Base-by-base conservation (phyloP, 2,797 vertebrate species). In the Molothrus aeneus region DNA sequence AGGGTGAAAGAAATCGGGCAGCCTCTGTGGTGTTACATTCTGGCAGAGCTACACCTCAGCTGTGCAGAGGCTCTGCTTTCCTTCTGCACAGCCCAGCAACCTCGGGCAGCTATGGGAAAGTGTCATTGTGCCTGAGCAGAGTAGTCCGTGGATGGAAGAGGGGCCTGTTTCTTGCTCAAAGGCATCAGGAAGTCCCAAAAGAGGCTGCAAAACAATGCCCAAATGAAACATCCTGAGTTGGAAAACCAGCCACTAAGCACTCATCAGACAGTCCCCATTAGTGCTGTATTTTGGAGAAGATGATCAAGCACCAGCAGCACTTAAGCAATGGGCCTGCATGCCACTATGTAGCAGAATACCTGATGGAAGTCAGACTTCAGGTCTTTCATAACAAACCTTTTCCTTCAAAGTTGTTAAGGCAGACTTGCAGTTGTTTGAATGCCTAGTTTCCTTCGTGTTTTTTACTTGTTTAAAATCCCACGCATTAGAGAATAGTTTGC, bases 101-200 rank as follows among this genome's bases (percentile, higher is more conserved):
- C 25, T 45, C 28, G 17, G 48, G 19, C n/a, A 48, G 43, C 60
- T n/a, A 1, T 15, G 8, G 73, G n/a, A 24, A 36, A 5, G 5
- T 0, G 2, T 68, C 65, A 8, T 1, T 16, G 26, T 42, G 14
- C 26, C 63, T 28, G 51, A 48, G 48, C 70, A 25, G 0, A 9
- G 12, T 26, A 22, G 1, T 12, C 2, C 8, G 3, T 15, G 18
- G 14, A 6, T 40, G 42, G 40, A 50, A 56, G 70, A 81, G 63
- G 29, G 18, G 12, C 40, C 14, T 45, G 10, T 32, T 79, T 83
- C 74, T 60, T 86, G 54, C 70, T 86, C 28, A 38, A 2, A 88
- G 79, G n/a, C 60, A 8, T 63, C 29, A 51, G 42, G 36, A 73
- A 32, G 29, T 70, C 48, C 70, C 14, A 6, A 78, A 86, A 70